Conservation (phyloP, 2,888 invertebrate species). For the Habrosyne pyritoides region DNA sequence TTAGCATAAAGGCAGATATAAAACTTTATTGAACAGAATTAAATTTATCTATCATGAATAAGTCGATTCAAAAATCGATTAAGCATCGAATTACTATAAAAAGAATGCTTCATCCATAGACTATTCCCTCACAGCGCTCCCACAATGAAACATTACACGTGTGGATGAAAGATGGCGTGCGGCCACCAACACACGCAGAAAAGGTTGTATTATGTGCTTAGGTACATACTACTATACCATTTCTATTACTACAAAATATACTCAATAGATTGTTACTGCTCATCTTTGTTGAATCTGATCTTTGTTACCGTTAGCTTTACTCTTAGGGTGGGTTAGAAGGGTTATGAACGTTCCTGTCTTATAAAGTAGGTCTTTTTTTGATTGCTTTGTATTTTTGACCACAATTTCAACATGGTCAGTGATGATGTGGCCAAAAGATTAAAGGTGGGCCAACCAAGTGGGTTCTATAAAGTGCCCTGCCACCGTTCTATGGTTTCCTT, state of each 20-base stretch:
- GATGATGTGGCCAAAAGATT: too few species aligned
- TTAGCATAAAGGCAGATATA: too few species aligned
- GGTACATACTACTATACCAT: not conserved
- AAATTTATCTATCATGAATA: too few species aligned
- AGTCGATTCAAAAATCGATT: too few species aligned
- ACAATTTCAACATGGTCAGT: too few species aligned
- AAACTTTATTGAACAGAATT: too few species aligned
- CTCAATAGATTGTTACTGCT: constrained; percentile 23
- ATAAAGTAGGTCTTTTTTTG: too few species aligned
- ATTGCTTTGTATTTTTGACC: too few species aligned
- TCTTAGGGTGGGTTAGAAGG: not conserved
- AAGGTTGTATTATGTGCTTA: constrained; percentile 14
- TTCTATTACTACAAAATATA: constrained; percentile 6
- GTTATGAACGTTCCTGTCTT: not conserved
- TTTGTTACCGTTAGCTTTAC: not conserved
- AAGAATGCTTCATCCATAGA: constrained; percentile 40
- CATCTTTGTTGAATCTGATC: not conserved
- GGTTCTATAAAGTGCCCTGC: too few species aligned
- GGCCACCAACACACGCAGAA: constrained; percentile 45
- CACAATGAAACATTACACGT: constrained; percentile 61
- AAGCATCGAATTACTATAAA: too few species aligned
- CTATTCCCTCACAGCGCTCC: constrained; percentile 14
- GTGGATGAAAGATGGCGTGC: constrained; percentile 56
- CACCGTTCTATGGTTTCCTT: too few species aligned
- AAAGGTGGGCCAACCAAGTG: too few species aligned